Conservation (phyloP, 1,140 invertebrate genomes). For the Meloidogyne exigua region DNA sequence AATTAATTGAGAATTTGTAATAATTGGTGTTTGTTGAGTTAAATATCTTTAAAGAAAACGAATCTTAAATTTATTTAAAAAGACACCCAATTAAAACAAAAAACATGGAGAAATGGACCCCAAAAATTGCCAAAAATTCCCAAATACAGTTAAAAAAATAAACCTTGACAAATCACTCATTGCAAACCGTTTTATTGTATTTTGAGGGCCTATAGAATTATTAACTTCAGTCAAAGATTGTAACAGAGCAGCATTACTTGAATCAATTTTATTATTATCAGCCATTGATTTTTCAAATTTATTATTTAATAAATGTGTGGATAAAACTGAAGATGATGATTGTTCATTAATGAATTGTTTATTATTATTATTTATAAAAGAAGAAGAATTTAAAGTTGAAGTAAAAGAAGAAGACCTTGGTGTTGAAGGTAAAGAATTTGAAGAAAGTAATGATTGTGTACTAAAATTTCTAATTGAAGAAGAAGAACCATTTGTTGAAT, state of each 20-base stretch:
- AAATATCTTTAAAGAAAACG: slow-evolving; percentile 9
- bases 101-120: neutral
- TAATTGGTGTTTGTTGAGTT: slow-evolving; percentile 18
- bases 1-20: neutral
- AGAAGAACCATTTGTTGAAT: neutral
- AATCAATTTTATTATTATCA: neutral
- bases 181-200: neutral
- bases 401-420: too few species aligned
- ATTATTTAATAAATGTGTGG: slow-evolving; percentile 10
- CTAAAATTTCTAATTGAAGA: neutral
- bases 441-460: slow-evolving; percentile 1
- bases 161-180: slow-evolving; percentile 27
- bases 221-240: neutral
- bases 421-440: neutral
- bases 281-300: neutral
- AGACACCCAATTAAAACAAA: too few species aligned
- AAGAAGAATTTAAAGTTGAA: neutral
- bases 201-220: neutral
- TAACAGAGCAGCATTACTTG: neutral
- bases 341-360: neutral
- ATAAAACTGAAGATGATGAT: neutral
- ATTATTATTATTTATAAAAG: neutral
- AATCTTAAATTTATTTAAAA: too few species aligned
- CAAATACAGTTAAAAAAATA: too few species aligned
- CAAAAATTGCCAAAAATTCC: neutral